Evolutionary conservation across 2,888 invertebrate species (phyloP).

Genomic region (Acrocyrtus sp.): DNA sequence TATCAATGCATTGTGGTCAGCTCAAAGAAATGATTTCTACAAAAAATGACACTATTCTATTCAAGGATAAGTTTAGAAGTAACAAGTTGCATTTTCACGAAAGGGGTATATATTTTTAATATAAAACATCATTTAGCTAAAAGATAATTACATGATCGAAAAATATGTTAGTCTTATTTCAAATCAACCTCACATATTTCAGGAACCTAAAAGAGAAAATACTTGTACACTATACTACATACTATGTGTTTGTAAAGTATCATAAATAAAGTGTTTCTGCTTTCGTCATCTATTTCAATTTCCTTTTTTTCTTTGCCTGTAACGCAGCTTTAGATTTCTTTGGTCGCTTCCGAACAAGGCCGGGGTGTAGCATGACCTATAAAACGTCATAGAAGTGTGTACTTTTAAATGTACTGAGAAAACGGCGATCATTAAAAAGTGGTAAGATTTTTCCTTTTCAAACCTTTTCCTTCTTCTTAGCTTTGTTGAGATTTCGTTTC

Average conservation of each 20-base stretch:
- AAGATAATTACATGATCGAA: too few relatives aligned
- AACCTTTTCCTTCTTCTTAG: conserved; percentile 59
- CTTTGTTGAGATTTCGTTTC: conserved; percentile 53
- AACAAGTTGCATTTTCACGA: too few relatives aligned
- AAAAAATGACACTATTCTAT: too few relatives aligned
- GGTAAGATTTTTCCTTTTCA: neutral
- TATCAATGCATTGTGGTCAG: too few relatives aligned
- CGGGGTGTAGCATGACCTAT: conserved; percentile 50
- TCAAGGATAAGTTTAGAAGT: too few relatives aligned
- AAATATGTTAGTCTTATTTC: too few relatives aligned
- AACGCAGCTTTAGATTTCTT: conserved; percentile 21
- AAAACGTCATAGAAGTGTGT: neutral
- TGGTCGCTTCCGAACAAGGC: conserved; percentile 45
- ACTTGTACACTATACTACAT: too few relatives aligned
- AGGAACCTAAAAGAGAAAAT: too few relatives aligned
- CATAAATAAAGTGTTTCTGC: neutral
- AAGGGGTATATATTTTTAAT: conserved; percentile 11
- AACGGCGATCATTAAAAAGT: neutral
- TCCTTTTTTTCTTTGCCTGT: conserved; percentile 38
- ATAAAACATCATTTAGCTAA: too few relatives aligned
- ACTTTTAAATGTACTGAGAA: neutral
- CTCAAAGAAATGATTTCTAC: too few relatives aligned
- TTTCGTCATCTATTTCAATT: conserved; percentile 16
- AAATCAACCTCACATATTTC: too few relatives aligned
- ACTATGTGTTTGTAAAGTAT: neutral